Conservation (phyloP, 2,797 vertebrate species). For the Thaleichthys pacificus region DNA sequence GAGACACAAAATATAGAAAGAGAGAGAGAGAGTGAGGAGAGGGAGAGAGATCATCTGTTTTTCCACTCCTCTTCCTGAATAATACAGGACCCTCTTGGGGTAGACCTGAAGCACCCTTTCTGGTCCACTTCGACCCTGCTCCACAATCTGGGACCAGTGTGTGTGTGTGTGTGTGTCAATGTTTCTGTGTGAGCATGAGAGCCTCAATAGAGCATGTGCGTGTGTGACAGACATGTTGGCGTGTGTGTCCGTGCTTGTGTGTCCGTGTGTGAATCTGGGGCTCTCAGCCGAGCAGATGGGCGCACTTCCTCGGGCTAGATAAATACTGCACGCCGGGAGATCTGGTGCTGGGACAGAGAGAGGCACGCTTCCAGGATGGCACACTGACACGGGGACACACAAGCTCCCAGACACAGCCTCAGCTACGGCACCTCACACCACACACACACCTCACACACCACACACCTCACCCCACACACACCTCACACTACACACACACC, state of each 20-base stretch:
- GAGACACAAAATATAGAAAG: background rate
- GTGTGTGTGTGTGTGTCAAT: background rate
- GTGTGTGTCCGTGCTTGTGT: background rate
- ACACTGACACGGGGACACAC: constrained; percentile 40
- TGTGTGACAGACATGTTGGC: no score
- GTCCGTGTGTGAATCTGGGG: constrained; percentile 48
- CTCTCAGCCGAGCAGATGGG: constrained; percentile 70
- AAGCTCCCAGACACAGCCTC: background rate
- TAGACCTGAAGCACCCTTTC: background rate
- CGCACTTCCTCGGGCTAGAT: constrained; percentile 65
- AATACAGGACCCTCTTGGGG: background rate
- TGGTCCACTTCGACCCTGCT: background rate
- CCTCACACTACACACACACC: no score
- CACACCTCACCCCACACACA: no score
- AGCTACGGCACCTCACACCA: background rate
- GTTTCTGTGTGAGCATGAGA: background rate
- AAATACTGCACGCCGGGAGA: constrained; percentile 69
- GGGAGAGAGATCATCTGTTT: background rate
- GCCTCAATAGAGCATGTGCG: background rate
- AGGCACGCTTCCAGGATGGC: constrained; percentile 41
- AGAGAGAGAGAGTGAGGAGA: background rate
- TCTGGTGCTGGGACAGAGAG: constrained; percentile 60
- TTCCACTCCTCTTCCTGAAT: constrained; percentile 17
- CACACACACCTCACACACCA: no score
- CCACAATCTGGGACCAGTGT: background rate